These are phyloP conservation scores for Siniperca chuatsi DNA, from an alignment of 2,113 vertebrate species.

Conservation along the genomic window DNA sequence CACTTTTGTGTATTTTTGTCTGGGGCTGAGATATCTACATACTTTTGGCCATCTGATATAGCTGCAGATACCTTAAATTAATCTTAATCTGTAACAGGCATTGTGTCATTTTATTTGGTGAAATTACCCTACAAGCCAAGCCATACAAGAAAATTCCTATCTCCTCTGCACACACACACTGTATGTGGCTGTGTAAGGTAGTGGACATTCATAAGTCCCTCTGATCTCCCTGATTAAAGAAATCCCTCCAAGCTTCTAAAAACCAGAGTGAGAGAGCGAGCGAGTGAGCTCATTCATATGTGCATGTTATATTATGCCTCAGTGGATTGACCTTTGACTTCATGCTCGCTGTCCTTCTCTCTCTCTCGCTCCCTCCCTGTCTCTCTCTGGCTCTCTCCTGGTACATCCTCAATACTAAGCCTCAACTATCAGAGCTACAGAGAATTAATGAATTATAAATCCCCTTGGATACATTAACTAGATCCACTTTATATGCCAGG, in stretches of 20 bases:
- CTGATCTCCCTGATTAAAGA: constrained; percentile 79
- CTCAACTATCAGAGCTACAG: constrained; percentile 68
- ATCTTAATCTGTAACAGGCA: constrained; percentile 22
- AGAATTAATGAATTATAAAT: constrained; percentile 80
- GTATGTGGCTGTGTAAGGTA: constrained; percentile 53
- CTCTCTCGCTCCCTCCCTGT: background rate
- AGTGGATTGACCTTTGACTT: constrained; percentile 78
- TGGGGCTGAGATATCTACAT: background rate
- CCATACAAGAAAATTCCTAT: constrained; percentile 25
- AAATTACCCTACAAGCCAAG: constrained; percentile 16
- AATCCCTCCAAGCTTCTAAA: constrained; percentile 61
- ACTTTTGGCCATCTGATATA: background rate
- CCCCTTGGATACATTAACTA: constrained; percentile 73
- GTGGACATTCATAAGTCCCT: constrained; percentile 76
- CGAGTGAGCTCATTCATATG: constrained; percentile 67
- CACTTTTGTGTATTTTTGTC: no score
- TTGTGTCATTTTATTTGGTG: constrained; percentile 2
- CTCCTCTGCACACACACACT: constrained; percentile 40
- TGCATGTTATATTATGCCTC: constrained; percentile 70
- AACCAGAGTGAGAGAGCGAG: constrained; percentile 31
- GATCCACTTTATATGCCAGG: constrained; percentile 73
- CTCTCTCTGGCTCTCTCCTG: constrained; percentile 38
- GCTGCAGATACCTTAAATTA: constrained; percentile 13
- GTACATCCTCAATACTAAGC: constrained; percentile 71
- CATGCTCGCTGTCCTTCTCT: constrained; percentile 6